Percentiles rank a stretch among this genome's conserved stretches.
Conservation (phyloP, 2,113 vertebrate genomes). For the Semnopithecus entellus region DNA sequence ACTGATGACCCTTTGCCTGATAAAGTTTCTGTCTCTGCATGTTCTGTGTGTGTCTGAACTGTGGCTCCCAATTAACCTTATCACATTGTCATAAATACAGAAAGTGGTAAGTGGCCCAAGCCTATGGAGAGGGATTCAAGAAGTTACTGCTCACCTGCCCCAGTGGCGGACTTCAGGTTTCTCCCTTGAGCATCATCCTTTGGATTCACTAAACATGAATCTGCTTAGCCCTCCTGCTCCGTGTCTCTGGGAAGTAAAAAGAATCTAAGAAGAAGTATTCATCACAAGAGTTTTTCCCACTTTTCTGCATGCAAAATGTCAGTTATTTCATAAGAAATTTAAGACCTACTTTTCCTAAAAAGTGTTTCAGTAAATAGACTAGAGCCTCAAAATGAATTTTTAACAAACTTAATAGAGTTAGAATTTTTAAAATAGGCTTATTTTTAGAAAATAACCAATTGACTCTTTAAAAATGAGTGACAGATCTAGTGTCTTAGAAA, state of each 20-base stretch:
- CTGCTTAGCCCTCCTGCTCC: background rate
- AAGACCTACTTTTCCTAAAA: too few species aligned
- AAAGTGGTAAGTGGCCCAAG: background rate
- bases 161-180: fast-evolving
- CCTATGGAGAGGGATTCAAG: too few species aligned
- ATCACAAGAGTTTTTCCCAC: background rate
- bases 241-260: fast-evolving
- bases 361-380: background rate
- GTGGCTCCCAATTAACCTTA: background rate
- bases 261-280: too few species aligned
- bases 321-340: background rate
- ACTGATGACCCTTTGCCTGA: too few species aligned
- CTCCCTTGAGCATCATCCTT: background rate
- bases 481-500: background rate
- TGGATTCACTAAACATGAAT: fast-evolving
- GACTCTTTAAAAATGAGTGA: background rate
- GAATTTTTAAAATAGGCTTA: background rate
- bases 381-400: background rate
- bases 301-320: background rate
- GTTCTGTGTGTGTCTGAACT: fast-evolving
- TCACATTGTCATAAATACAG: background rate
- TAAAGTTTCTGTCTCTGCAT: background rate
- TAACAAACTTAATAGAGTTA: background rate
- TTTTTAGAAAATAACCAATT: background rate
- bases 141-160: background rate